Evolutionary conservation across 1,140 invertebrate species (phyloP), one percentile per base, ranked within the genome.

Genomic region (Gonatopus flavifemur): DNA sequence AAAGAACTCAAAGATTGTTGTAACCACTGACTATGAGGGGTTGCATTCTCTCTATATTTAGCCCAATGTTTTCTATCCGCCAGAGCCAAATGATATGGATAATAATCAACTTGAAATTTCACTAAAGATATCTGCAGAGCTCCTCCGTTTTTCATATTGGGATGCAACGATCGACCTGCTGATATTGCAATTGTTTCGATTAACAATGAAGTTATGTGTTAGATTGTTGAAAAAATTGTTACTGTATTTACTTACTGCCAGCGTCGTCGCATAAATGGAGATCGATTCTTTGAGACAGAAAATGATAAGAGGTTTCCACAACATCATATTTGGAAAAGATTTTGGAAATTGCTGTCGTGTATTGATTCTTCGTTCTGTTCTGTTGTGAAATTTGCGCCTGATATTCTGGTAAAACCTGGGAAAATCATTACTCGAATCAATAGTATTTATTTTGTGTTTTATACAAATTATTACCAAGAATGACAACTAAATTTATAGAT

Each of bases 181-280:
- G 56, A 32, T 46, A 28, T 3, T 39, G 28, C 39, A 59, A 62
- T 30, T 38, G 15, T 32, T 44, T 16, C 22, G 39, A 43, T 18
- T 7, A 43, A 28, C 16, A 35, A 12, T 45, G 18, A 24, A 13
- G 13, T 36, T 48, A 38, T 19, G 43, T 39, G 13, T 5, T 44
- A 15, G 38, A 25, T 37, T 31, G 5, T 20, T 36, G 22, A 10
- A 20, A 0, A 32, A 37, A 36, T 44, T 21, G 52, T 44, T 41
- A 46, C 18, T 20, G 7, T 33, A 28, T 46, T 24, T 38, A 55
- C 49, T 83, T 77, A 92, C 90, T 79, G 62, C 91, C 91, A 57
- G 88, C 87, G 78, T 99, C 97, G 78, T 99, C 97, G 75, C 94
- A 98, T 25, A 99, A 84, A 81, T 99, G 96, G 32, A 99, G 81